Evolutionary conservation across 2,888 invertebrate genomes (phyloP).

Genomic region (Dryocosmus kuriphilus): DNA sequence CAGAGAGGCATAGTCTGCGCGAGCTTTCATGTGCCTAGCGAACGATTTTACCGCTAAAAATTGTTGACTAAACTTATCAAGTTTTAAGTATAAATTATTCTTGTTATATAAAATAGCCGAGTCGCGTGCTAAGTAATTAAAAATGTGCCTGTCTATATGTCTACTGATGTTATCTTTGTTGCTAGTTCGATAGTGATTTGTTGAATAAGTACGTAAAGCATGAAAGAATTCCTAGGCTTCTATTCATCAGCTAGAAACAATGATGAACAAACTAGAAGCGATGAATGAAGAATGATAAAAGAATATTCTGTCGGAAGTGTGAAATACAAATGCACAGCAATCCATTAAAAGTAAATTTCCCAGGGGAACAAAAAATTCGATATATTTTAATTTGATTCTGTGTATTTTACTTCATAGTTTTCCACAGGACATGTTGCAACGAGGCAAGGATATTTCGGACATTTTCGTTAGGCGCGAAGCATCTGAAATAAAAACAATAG

Average conservation of each 20-base stretch:
- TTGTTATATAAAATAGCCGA: conserved; percentile 57
- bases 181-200: conserved; percentile 35
- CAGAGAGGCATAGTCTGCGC: conserved; percentile 52
- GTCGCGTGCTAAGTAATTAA: conserved; percentile 62
- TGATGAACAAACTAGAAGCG: not conserved
- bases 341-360: not conserved
- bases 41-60: conserved; percentile 74
- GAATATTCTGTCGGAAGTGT: conserved; percentile 5
- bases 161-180: conserved; percentile 53
- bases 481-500: conserved; percentile 46
- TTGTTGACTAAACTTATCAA: conserved; percentile 72
- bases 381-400: conserved; percentile 1
- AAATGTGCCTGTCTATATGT: conserved; percentile 64
- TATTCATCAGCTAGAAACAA: conserved; percentile 5
- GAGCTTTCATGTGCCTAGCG: conserved; percentile 69
- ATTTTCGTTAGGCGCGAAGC: conserved; percentile 25
- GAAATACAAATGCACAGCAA: conserved; percentile 7
- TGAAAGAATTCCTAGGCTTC: conserved; percentile 10
- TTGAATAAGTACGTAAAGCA: conserved; percentile 31
- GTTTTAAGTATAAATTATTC: conserved; percentile 74
- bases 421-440: not conserved
- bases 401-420: not conserved
- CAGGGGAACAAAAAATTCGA: not conserved
- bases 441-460: conserved; percentile 10
- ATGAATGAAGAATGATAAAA: conserved; percentile 8